Evolutionary conservation across 2,113 vertebrate genomes (phyloP), one percentile per base, ranked within the genome.

Genomic region (Tringa solitaria): DNA sequence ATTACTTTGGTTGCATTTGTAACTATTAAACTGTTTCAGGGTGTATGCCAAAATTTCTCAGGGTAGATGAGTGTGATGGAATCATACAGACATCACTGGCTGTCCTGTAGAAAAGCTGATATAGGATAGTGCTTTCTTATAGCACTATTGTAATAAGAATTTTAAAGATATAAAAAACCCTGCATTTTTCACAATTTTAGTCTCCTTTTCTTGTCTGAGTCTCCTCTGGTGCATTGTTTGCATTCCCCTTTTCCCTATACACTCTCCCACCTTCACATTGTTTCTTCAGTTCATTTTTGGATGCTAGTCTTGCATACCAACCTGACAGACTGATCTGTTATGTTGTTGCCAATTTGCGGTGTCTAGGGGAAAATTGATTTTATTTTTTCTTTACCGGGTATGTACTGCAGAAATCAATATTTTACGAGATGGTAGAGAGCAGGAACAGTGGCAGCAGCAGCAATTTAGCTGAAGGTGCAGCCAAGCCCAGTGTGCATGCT

Each of bases 341-440:
- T 61, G 56, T 92, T 94, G 50, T 60, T 96, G 65, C 73, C 69
- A 72, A 39, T 95, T 56, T 93, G 24, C 87, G 90, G 18, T 95
- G 56, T 92, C 76, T 84, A 59, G 67, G 87, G 64, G 48, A 92
- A 90, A 90, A 63, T 18, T 9, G 50, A 51, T 84, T 92, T 57
- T 35, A 26, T 50, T 65, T 82, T 83, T 43, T 22, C 32, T 87
- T 84, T 53, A 81, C 41, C 2, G 4, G 22, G 16, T 84, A 70
- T 41, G 24, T 94, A 19, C n/a, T 83, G 22, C 39, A 91, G 94
- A 97, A 95, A 45, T 92, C 64, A 95, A 30, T 91, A 74, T 87
- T 97, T 91, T 95, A 89, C 20, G 35, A 75, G 85, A 91, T 73
- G 43, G 68, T 39, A 72, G 69, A 89, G 67, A 95, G 76, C 56